phyloP scores from a whole-genome alignment of 2,113 vertebrate genomes.

The Amazona guildingii region DNA sequence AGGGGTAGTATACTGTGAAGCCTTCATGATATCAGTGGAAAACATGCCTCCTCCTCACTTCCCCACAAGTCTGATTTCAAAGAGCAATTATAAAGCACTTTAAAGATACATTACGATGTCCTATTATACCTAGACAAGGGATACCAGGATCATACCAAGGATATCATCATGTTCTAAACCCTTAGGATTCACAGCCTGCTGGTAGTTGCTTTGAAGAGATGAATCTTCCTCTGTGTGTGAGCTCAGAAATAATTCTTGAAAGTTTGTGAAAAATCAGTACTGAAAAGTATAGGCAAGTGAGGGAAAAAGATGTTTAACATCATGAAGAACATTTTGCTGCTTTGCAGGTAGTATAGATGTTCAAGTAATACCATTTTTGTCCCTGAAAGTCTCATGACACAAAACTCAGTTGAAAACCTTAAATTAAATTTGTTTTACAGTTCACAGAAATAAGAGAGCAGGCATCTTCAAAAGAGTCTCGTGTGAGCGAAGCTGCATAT shows the following conservation, averaged over 20 bases:
- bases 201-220: not conserved
- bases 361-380: not conserved
- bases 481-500: not conserved
- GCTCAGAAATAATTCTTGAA: not conserved
- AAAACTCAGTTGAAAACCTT: not conserved
- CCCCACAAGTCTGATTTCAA: not conserved
- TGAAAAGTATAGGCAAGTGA: not conserved
- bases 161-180: not conserved
- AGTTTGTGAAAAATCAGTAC: not conserved
- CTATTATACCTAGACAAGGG: not conserved
- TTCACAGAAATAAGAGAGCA: not conserved
- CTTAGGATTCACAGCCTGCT: not conserved
- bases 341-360: not conserved
- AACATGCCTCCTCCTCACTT: not conserved
- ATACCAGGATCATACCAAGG: not conserved
- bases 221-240: not conserved
- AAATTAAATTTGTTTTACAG: not conserved
- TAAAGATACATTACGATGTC: fast-evolving
- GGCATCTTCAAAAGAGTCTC: not conserved
- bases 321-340: not conserved
- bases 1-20: not conserved
- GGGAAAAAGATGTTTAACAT: not conserved
- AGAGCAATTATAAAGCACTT: not conserved
- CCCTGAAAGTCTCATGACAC: not conserved
- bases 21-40: not conserved